Evolutionary conservation across 30 jellyfish, hydroid and myxozoan genomes (phyloP).

Genomic region (Mastigias papua): DNA sequence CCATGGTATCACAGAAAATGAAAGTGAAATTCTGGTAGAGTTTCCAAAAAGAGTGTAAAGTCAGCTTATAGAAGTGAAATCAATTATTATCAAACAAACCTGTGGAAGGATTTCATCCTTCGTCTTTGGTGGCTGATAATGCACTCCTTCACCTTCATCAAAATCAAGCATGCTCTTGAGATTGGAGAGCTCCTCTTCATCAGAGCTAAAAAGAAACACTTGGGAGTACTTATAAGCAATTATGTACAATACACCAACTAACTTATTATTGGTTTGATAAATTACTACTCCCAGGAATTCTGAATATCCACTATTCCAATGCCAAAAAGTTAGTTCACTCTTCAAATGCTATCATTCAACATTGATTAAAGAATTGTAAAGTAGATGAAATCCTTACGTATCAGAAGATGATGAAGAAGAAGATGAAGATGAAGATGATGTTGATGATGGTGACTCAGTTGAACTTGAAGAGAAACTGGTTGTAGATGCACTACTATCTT

Average conservation of each 20-base stretch:
- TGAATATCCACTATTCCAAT: too few species aligned
- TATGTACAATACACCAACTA: too few species aligned
- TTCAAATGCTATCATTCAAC: too few species aligned
- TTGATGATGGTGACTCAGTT: neutral
- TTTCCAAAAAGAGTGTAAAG: too few species aligned
- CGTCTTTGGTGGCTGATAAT: conserved; percentile 57
- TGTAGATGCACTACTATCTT: conserved; percentile 16
- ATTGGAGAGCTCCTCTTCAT: conserved; percentile 25
- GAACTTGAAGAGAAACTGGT: conserved; percentile 42
- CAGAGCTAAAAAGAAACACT: conserved; percentile 59
- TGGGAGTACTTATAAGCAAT: too few species aligned
- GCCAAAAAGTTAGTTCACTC: too few species aligned
- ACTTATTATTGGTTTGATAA: too few species aligned
- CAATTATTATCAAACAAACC: conserved; percentile 27
- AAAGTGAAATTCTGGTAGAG: too few species aligned
- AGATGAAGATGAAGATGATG: conserved; percentile 1
- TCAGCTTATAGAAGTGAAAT: too few species aligned
- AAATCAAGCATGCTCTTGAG: neutral
- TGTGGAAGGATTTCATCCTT: conserved; percentile 77
- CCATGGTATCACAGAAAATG: too few species aligned
- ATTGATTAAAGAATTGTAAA: neutral
- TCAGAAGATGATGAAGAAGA: conserved; percentile 39
- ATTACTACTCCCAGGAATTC: too few species aligned
- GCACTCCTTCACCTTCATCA: conserved; percentile 42
- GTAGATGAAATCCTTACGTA: neutral